Evolutionary conservation across 2,797 vertebrate species (phyloP).

Genomic region (Bryconaethiops microstoma): DNA sequence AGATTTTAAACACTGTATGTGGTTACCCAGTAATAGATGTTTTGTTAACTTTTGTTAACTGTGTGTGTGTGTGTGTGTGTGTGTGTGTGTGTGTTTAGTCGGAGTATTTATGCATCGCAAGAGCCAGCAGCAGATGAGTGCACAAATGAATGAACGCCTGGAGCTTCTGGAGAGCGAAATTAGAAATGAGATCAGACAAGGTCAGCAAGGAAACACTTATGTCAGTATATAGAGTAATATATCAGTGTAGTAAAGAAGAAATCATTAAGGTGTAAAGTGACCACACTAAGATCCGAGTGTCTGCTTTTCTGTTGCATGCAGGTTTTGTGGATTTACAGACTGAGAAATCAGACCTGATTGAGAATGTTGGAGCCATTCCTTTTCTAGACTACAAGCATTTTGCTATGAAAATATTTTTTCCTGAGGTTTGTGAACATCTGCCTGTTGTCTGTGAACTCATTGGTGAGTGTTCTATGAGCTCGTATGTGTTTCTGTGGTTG

Average conservation of each 20-base stretch:
- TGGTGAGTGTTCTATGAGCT: not conserved
- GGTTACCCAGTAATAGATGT: not conserved
- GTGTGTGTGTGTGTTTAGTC: slow-evolving; percentile 52
- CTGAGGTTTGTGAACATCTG: slow-evolving; percentile 84
- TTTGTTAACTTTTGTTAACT: not conserved
- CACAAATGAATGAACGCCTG: slow-evolving; percentile 81
- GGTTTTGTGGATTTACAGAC: slow-evolving; percentile 97
- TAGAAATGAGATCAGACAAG: slow-evolving; percentile 91
- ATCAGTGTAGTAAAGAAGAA: too few relatives aligned
- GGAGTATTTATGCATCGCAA: slow-evolving; percentile 75
- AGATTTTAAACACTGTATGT: not conserved
- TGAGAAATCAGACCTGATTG: slow-evolving; percentile 87
- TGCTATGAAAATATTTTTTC: slow-evolving; percentile 93
- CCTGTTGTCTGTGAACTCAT: not conserved
- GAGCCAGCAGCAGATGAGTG: slow-evolving; percentile 82
- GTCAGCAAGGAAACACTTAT: slow-evolving; percentile 54
- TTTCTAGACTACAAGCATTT: slow-evolving; percentile 99
- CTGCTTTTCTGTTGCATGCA: slow-evolving; percentile 60
- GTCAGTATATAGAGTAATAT: not conserved
- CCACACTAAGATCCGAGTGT: not conserved
- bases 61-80: not conserved
- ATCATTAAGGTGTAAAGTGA: too few relatives aligned
- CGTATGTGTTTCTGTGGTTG: not conserved
- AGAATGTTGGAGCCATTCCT: slow-evolving; percentile 88
- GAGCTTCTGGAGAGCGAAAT: slow-evolving; percentile 88